Evolutionary conservation across 2,888 invertebrate genomes (phyloP).

Genomic region (Sussaba pulchella): DNA sequence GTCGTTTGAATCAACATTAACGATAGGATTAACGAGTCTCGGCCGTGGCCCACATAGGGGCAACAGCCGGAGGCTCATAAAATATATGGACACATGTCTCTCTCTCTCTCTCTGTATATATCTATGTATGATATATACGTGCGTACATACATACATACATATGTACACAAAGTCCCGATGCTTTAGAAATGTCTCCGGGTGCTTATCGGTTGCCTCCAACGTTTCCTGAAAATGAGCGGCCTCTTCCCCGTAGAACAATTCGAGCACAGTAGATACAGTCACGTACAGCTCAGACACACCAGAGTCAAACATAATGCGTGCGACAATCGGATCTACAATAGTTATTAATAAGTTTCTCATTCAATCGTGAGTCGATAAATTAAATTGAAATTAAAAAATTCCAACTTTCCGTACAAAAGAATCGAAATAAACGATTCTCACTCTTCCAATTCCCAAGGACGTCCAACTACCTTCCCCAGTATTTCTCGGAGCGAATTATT

Average conservation of each 20-base stretch:
- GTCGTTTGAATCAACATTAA: slow-evolving; percentile 29
- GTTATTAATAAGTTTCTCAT: slow-evolving; percentile 18
- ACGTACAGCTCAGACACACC: slow-evolving; percentile 47
- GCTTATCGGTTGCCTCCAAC: slow-evolving; percentile 53
- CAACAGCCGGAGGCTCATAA: slow-evolving; percentile 20
- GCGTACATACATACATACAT: neutral
- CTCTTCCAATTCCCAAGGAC: neutral
- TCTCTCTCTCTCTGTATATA: too few relatives aligned
- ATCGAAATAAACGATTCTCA: neutral
- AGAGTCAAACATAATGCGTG: slow-evolving; percentile 8
- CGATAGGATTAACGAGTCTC: slow-evolving; percentile 40
- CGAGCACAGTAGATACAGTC: slow-evolving; percentile 49
- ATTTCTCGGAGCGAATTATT: slow-evolving; percentile 8
- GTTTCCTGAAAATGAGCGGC: slow-evolving; percentile 54
- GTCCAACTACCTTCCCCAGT: neutral
- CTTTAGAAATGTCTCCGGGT: slow-evolving; percentile 39
- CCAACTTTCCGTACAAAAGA: too few relatives aligned
- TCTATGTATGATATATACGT: neutral
- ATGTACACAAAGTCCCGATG: neutral
- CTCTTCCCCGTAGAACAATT: slow-evolving; percentile 53
- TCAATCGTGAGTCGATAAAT: slow-evolving; percentile 6
- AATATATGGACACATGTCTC: neutral
- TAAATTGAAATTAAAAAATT: neutral
- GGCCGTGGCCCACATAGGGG: slow-evolving; percentile 30
- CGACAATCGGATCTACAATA: slow-evolving; percentile 38